phyloP scores from a whole-genome alignment of 2,797 vertebrate genomes.

The Cephalopachus bancanus region DNA sequence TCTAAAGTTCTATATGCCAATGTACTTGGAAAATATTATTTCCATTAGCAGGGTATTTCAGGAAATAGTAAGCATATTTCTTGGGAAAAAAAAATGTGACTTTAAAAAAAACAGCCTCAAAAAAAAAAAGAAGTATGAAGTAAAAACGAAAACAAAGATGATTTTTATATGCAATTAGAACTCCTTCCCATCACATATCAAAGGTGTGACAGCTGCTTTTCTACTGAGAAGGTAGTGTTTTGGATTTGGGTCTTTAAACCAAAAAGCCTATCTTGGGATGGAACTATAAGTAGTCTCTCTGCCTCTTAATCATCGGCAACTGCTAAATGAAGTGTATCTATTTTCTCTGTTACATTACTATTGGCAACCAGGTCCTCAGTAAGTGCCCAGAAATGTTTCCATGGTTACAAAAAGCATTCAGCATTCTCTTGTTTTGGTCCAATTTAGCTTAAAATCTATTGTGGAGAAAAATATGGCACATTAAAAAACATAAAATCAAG shows the following conservation, averaged over 20 bases:
- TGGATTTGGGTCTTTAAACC: conserved; percentile 78
- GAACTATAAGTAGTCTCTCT: conserved; percentile 84
- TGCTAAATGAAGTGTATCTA: conserved; percentile 90
- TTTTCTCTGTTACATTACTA: conserved; percentile 91
- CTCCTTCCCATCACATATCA: conserved; percentile 74
- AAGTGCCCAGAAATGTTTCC: conserved; percentile 91
- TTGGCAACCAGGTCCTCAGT: conserved; percentile 90
- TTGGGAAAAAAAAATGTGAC: conserved; percentile 83
- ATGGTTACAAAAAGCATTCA: conserved; percentile 92
- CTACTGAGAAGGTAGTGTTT: conserved; percentile 72
- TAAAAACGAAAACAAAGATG: conserved; percentile 81
- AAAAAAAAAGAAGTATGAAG: conserved; percentile 78
- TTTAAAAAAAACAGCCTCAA: conserved; percentile 78
- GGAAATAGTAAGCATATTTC: conserved; percentile 84
- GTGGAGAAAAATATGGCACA: conserved; percentile 88
- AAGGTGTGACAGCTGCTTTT: conserved; percentile 79
- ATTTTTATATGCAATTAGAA: conserved; percentile 80
- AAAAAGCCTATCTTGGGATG: conserved; percentile 85
- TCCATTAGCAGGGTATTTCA: conserved; percentile 82
- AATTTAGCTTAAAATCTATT: conserved; percentile 90
- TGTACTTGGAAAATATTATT: conserved; percentile 78
- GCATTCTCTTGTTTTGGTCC: conserved; percentile 89
- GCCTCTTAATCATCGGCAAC: conserved; percentile 88
- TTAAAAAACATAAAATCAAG: conserved; percentile 89
- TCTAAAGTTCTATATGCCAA: conserved; percentile 79